Evolutionary conservation across 2,797 vertebrate genomes (phyloP), one percentile per base, ranked within the genome.

Genomic region (Danio jaintianensis): DNA sequence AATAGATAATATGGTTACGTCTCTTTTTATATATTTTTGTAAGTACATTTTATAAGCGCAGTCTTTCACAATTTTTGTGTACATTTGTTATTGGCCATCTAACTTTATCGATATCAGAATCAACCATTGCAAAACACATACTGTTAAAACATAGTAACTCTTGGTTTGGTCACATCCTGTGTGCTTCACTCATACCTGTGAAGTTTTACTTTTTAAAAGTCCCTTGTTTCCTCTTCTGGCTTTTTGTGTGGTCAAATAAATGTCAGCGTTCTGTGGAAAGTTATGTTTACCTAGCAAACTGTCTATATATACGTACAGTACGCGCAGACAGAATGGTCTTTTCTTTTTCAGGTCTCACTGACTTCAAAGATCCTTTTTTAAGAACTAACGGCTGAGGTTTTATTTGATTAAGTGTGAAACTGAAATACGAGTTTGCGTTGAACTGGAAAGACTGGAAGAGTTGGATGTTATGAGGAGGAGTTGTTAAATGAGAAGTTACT

Each of bases 401-500:
- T 83, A 52, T 84, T 84, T 84, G 80, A 52, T 70, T 9, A 48
- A 13, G 45, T 69, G 66, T 8, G 13, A 78, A 78, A 70, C 56
- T n/a, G 67, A 70, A 77, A 56, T 29, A 11, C 1, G 16, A 59
- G 77, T 78, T 68, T 64, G 62, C 16, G 47, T 18, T 47, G 13
- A 78, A 84, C 82, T 78, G 80, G 85, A 86, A 78, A 80, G 79
- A 84, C 82, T 74, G 77, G 82, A 78, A 69, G 13, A 22, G 61
- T 80, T 40, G 53, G 43, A 50, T 66, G 71, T 77, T 67, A 43
- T 63, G 38, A 64, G 71, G 50, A 61, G 64, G 55, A 36, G 72
- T 73, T 11, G 56, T 72, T 80, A n/a, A 82, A 56, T 71, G 55
- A 64, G 59, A 69, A 62, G 69, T 15, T 45, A 40, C 62, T 53